A percentile compares a stretch with the other conserved stretches of the same genome.
phyloP scores from a whole-genome alignment of 2,113 vertebrate genomes.

The Pontoporia blainvillei region DNA sequence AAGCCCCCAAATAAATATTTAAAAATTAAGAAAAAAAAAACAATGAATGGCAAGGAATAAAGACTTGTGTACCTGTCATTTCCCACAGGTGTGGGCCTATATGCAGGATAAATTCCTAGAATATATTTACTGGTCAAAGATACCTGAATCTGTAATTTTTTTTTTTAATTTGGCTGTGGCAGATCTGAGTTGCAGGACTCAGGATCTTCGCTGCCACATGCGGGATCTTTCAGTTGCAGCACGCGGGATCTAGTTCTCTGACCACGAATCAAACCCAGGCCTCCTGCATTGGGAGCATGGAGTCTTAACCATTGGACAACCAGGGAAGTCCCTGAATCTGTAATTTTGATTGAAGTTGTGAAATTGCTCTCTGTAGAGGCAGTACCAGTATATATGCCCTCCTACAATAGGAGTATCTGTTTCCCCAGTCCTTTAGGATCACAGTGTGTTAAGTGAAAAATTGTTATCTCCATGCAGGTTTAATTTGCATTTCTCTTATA shows the following conservation, averaged over 20 bases:
- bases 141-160: not conserved
- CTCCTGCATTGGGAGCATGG: no score
- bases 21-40: not conserved
- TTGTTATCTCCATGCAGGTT: not conserved
- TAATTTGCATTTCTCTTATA: not conserved
- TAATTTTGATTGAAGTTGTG: not conserved
- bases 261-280: no score
- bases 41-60: not conserved
- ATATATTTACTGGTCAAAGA: not conserved
- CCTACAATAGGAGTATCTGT: not conserved
- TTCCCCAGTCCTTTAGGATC: not conserved
- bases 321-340: not conserved
- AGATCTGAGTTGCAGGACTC: no score
- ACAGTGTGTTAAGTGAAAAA: not conserved
- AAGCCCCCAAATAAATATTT: no score
- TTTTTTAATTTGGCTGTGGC: no score
- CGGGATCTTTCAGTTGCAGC: no score
- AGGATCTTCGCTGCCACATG: no score
- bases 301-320: no score
- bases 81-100: not conserved
- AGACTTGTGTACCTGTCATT: not conserved
- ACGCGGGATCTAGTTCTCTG: no score
- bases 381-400: not conserved
- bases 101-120: not conserved
- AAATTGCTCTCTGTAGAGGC: not conserved